Evolutionary conservation across 2,113 vertebrate genomes (phyloP).

Genomic region (Rhegmatorhina hoffmannsi): DNA sequence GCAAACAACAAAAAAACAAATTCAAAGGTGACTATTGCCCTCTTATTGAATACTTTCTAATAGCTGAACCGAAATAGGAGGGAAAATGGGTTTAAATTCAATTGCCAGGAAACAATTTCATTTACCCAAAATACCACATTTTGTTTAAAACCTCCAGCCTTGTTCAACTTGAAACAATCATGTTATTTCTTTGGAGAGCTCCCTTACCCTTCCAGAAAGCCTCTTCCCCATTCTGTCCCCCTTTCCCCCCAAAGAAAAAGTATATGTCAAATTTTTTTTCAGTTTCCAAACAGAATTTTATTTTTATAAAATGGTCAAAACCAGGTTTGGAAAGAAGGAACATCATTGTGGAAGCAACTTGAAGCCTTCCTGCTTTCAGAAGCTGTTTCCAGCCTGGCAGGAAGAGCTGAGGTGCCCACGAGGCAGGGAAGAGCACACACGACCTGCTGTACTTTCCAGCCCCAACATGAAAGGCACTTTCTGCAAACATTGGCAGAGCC

Average conservation of each 20-base stretch:
- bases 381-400: rapidly evolving
- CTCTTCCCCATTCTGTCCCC: not conserved
- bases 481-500: not conserved
- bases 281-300: not conserved
- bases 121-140: not conserved
- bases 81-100: not conserved
- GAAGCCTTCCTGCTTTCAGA: not conserved
- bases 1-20: not conserved
- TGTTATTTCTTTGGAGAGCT: not conserved
- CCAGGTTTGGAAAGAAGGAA: not conserved
- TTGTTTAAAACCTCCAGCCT: not conserved
- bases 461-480: not conserved
- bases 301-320: not conserved
- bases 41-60: not conserved
- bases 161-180: not conserved
- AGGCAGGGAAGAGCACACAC: not conserved
- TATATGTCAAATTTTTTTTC: not conserved
- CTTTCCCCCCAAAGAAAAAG: too few species aligned
- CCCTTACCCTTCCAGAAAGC: not conserved
- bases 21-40: not conserved
- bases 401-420: not conserved
- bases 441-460: not conserved
- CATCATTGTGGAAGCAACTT: not conserved
- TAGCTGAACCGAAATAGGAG: not conserved
- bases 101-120: not conserved